These are phyloP conservation scores for Sinocyclocheilus anophthalmus DNA, from an alignment of 2,113 vertebrate species.

Conservation along the genomic window DNA sequence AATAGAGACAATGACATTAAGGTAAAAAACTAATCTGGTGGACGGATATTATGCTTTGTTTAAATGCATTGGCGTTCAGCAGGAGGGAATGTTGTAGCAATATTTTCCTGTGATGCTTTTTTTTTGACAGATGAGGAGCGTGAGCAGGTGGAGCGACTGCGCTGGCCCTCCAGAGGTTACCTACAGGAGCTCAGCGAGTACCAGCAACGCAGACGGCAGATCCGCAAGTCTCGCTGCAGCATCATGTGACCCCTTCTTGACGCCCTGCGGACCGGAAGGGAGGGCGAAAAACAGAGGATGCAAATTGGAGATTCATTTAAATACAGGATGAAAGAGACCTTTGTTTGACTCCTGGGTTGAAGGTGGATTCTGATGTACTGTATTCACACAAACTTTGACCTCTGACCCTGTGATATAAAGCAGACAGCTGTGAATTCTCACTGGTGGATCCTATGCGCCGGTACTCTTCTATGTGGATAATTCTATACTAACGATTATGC, in stretches of 20 bases:
- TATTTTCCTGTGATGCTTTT: slow-evolving; percentile 44
- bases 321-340: slow-evolving; percentile 39
- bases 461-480: background rate
- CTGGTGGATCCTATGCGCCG: slow-evolving; percentile 37
- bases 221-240: slow-evolving; percentile 86
- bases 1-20: background rate
- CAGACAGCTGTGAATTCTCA: slow-evolving; percentile 21
- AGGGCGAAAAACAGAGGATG: slow-evolving; percentile 7
- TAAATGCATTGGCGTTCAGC: background rate
- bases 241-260: slow-evolving; percentile 82
- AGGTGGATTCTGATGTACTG: slow-evolving; percentile 9
- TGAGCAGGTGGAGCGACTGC: slow-evolving; percentile 88
- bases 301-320: slow-evolving; percentile 3
- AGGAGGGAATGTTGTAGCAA: background rate
- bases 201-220: slow-evolving; percentile 88
- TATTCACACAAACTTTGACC: slow-evolving; percentile 46
- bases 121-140: slow-evolving; percentile 86
- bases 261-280: slow-evolving; percentile 21
- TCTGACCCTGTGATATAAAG: slow-evolving; percentile 47
- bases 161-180: slow-evolving; percentile 92
- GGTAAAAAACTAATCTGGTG: background rate
- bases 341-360: background rate
- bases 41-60: background rate
- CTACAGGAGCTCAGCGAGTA: slow-evolving; percentile 95
- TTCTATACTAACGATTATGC: background rate